Percentiles rank a stretch among this genome's conserved stretches.
These are phyloP conservation scores for Subacronicta megacephala DNA, from an alignment of 2,888 invertebrate species.

Conservation along the genomic window DNA sequence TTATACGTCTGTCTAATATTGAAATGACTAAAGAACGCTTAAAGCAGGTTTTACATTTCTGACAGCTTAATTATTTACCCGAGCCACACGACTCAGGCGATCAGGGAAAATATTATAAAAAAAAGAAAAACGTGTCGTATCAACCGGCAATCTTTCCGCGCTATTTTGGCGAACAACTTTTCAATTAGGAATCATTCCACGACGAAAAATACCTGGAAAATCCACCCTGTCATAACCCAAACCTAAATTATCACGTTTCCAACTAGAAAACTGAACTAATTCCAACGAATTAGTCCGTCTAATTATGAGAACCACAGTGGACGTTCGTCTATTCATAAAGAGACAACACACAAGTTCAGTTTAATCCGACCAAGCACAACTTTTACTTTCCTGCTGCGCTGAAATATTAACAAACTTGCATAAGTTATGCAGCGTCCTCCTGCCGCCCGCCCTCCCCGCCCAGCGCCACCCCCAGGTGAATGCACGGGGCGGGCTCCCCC, in stretches of 20 bases:
- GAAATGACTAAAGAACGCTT: conserved; percentile 48
- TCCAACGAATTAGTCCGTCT: conserved; percentile 47
- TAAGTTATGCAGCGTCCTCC: conserved; percentile 72
- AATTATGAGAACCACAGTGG: conserved; percentile 48
- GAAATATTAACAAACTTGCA: conserved; percentile 87
- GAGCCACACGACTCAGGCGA: conserved; percentile 7
- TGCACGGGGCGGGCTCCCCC: conserved; percentile 66
- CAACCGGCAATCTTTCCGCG: conserved; percentile 34
- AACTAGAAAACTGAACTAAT: conserved; percentile 46
- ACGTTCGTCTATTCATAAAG: conserved; percentile 52
- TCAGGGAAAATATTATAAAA: conserved; percentile 11
- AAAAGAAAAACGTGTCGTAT: conserved; percentile 34
- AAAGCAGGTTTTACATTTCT: conserved; percentile 41
- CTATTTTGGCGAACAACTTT: conserved; percentile 8
- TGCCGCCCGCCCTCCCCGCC: conserved; percentile 29
- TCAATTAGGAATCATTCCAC: conserved; percentile 23
- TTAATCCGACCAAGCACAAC: conserved; percentile 65
- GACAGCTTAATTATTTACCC: conserved; percentile 13
- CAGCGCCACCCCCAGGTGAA: conserved; percentile 67
- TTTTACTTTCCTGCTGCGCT: conserved; percentile 82
- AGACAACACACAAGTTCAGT: conserved; percentile 49
- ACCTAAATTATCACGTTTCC: conserved; percentile 23
- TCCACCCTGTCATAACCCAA: background rate
- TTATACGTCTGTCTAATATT: conserved; percentile 47
- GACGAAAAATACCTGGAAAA: conserved; percentile 13